phyloP scores from a whole-genome alignment of 2,888 invertebrate species.

The Cheilosia pagana region DNA sequence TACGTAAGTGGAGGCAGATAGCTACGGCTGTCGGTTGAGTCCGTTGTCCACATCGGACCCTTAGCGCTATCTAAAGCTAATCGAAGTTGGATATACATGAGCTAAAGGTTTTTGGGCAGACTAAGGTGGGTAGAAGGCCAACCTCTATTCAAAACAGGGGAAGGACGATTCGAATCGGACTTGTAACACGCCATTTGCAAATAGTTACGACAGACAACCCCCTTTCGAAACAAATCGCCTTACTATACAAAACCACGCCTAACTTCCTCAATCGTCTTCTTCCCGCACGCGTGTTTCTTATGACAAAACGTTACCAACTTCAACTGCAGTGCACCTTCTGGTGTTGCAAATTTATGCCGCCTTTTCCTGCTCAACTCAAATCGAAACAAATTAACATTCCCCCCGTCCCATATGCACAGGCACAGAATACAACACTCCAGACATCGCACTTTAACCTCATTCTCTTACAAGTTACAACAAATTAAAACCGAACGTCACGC shows the following conservation, averaged over 20 bases:
- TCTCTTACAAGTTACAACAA: slow-evolving; percentile 12
- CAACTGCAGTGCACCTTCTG: background rate
- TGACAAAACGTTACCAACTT: background rate
- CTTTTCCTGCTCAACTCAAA: slow-evolving; percentile 29
- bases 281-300: background rate
- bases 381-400: slow-evolving; percentile 38
- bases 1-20: too few relatives aligned
- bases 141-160: too few relatives aligned
- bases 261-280: background rate
- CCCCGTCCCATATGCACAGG: slow-evolving; percentile 13
- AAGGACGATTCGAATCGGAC: too few relatives aligned
- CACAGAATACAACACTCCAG: background rate
- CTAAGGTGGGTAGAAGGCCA: too few relatives aligned
- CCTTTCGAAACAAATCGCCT: background rate
- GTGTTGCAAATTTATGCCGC: slow-evolving; percentile 28
- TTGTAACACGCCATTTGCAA: too few relatives aligned
- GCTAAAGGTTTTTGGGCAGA: too few relatives aligned
- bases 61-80: too few relatives aligned
- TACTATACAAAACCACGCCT: background rate
- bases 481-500: slow-evolving; percentile 30
- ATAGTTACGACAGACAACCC: too few relatives aligned
- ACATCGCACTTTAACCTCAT: slow-evolving; percentile 44
- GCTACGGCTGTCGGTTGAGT: too few relatives aligned
- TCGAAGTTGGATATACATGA: too few relatives aligned
- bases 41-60: too few relatives aligned